Conservation (phyloP, 2,797 vertebrate species). For the Sphaeramia orbicularis region DNA sequence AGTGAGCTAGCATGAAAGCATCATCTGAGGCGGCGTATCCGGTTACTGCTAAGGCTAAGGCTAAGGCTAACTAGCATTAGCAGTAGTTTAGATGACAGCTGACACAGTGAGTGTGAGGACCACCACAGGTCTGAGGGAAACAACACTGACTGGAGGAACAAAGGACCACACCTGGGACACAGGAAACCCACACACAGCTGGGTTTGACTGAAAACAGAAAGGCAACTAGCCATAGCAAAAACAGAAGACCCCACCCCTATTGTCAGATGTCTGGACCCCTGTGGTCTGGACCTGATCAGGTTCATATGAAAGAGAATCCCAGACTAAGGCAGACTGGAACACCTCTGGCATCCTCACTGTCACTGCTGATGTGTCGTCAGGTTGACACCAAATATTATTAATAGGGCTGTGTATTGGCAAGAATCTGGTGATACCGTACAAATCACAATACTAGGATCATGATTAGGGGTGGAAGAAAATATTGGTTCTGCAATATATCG, state of each 20-base stretch:
- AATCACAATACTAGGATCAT: too few relatives aligned
- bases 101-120: not conserved
- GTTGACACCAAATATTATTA: too few relatives aligned
- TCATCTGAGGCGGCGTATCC: conserved; percentile 7
- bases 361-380: too few relatives aligned
- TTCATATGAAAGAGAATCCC: too few relatives aligned
- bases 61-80: conserved; percentile 16
- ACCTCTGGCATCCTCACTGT: too few relatives aligned
- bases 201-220: conserved; percentile 2
- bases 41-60: conserved; percentile 33
- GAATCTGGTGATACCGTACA: too few relatives aligned
- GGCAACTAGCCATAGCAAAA: not conserved
- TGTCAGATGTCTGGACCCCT: conserved; percentile 23
- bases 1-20: conserved; percentile 39
- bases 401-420: too few relatives aligned
- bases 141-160: too few relatives aligned
- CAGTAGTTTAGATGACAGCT: conserved; percentile 5
- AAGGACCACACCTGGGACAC: not conserved
- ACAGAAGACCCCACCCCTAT: conserved; percentile 63
- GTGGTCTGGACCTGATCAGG: not conserved
- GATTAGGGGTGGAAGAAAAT: too few relatives aligned
- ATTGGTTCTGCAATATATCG: too few relatives aligned
- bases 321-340: too few relatives aligned
- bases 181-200: not conserved
- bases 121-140: too few relatives aligned